Conservation (phyloP, 2,113 vertebrate species). For the Ondatra zibethicus region DNA sequence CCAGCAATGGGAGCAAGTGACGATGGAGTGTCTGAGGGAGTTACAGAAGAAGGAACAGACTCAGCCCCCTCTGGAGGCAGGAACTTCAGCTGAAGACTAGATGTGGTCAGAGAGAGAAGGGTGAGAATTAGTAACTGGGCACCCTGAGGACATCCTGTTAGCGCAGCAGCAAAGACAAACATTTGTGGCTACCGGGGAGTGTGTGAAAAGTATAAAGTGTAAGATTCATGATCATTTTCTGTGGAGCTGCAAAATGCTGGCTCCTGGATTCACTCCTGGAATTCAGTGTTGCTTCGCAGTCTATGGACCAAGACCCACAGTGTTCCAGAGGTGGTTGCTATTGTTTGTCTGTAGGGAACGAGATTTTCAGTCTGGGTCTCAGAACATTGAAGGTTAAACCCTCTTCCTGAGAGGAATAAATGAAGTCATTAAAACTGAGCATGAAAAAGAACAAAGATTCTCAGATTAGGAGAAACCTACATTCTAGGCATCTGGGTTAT, state of each 20-base stretch:
- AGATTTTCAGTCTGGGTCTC: constrained; percentile 16
- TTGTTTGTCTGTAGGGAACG: not conserved
- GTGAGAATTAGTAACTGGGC: not conserved
- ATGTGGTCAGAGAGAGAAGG: not conserved
- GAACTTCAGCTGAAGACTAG: accelerated
- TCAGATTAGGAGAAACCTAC: too few species aligned
- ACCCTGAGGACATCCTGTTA: not conserved
- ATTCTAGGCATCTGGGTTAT: too few species aligned
- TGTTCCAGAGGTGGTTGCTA: not conserved
- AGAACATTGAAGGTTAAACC: not conserved
- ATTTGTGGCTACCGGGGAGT: too few species aligned
- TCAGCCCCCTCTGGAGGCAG: not conserved
- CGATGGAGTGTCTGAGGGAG: not conserved
- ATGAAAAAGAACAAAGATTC: constrained; percentile 23
- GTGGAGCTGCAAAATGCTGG: not conserved
- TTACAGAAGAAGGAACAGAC: not conserved
- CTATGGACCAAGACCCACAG: not conserved
- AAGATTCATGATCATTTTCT: not conserved
- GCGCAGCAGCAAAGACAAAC: not conserved
- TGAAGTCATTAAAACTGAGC: constrained; percentile 54
- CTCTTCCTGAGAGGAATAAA: not conserved
- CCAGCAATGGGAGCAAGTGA: not conserved
- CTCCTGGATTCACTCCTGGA: not conserved
- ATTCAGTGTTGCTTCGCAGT: not conserved
- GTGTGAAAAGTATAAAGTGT: not conserved